Conservation (phyloP, 2,113 vertebrate genomes). For the Anhinga anhinga region DNA sequence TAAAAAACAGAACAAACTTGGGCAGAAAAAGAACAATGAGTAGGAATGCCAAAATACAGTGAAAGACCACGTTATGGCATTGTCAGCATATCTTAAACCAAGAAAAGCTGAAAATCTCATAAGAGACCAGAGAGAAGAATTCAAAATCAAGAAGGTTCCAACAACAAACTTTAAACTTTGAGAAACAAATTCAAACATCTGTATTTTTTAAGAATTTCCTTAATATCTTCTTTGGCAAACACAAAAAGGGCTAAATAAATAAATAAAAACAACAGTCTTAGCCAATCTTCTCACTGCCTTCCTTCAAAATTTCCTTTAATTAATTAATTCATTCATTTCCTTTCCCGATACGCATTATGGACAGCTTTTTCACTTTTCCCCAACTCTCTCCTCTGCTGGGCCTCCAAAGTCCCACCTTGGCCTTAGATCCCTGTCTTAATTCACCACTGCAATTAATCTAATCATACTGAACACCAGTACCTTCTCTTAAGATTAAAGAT, state of each 20-base stretch:
- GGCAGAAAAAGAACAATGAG: conserved; percentile 55
- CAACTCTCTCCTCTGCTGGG: background rate
- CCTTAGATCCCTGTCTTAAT: conserved; percentile 11
- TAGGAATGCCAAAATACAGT: conserved; percentile 33
- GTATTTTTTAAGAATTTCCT: background rate
- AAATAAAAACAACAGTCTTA: background rate
- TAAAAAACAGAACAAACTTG: conserved; percentile 58
- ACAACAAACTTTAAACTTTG: background rate
- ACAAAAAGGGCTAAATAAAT: background rate
- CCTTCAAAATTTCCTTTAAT: background rate
- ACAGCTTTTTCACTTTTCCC: background rate
- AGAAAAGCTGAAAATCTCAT: conserved; percentile 29
- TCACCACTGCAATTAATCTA: background rate
- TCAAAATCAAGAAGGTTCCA: conserved; percentile 20
- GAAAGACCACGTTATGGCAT: conserved; percentile 11
- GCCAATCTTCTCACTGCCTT: background rate
- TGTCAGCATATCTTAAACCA: conserved; percentile 54
- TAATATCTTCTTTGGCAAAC: background rate
- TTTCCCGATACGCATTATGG: background rate
- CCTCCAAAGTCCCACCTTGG: background rate
- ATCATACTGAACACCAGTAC: background rate
- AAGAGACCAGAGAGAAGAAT: conserved; percentile 15
- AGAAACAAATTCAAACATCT: background rate
- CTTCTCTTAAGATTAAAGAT: background rate
- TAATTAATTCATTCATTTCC: background rate